Conservation (phyloP, 2,113 vertebrate species). For the Plecturocebus donacophilus region DNA sequence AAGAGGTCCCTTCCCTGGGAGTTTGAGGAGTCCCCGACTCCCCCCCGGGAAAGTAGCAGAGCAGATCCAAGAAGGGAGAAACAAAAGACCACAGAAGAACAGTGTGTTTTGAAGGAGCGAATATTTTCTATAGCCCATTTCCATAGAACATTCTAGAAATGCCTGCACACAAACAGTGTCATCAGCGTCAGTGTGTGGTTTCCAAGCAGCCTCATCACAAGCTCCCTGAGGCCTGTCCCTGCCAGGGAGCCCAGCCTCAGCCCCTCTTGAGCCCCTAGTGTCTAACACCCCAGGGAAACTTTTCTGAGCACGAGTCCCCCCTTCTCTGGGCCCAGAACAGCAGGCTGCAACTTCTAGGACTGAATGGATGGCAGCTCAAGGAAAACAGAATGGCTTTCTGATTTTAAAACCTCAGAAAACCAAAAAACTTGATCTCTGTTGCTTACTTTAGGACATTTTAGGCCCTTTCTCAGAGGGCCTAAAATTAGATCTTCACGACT, state of each 20-base stretch:
- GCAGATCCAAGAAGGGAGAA: not conserved
- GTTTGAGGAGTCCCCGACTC: not conserved
- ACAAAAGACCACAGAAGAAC: not conserved
- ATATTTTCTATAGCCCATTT: not conserved
- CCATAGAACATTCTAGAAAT: not conserved
- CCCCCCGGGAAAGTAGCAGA: not conserved
- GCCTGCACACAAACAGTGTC: not conserved
- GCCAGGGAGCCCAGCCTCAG: no score
- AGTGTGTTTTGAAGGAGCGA: not conserved
- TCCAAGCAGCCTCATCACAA: not conserved
- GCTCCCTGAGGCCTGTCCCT: not conserved
- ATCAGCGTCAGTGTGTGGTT: not conserved
- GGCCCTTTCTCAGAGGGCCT: slow-evolving; percentile 26
- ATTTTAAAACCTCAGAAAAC: slow-evolving; percentile 27
- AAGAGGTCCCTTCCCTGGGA: not conserved
- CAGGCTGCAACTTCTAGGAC: not conserved
- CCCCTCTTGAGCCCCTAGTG: not conserved
- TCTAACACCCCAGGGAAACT: not conserved
- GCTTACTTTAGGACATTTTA: not conserved
- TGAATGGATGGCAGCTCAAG: not conserved
- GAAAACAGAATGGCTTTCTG: not conserved
- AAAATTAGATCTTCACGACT: not conserved
- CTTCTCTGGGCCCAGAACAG: not conserved
- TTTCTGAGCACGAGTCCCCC: not conserved
- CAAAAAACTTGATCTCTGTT: not conserved